Evolutionary conservation across 2,113 vertebrate genomes (phyloP), one percentile per base, ranked within the genome.

Genomic region (Eulemur rufifrons): DNA sequence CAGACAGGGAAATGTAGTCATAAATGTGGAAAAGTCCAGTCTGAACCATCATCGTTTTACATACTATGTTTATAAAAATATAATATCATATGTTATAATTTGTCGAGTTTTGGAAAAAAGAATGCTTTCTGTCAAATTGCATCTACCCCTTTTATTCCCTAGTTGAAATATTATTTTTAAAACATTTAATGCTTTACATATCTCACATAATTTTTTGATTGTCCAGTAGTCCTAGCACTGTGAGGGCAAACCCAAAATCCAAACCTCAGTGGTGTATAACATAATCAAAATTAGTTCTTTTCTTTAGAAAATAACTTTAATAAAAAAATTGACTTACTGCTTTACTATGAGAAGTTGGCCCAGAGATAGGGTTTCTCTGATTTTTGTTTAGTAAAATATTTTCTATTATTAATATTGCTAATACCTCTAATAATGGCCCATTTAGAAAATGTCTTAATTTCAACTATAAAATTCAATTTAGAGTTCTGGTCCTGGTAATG

Each of bases 151-250:
- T 68, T 92, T 78, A 63, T 61, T 47, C 29, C 20, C 68, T 63
- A 47, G 14, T 84, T 78, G 32, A 94, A 71, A 95, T 39, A 8
- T 74, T 86, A 78, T 39, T 95, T 89, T 96, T 80, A 80, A 88
- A 84, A 71, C 39, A 18, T 78, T 87, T 83, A 50, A 85, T 92
- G n/a, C 45, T 23, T 92, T 88, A 64, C 20, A 64, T 96, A 88
- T 63, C 83, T 95, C 61, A 89, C 25, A n/a, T 71, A 84, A 84
- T 84, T 71, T 85, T 71, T 84, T 94, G 8, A 56, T 92, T 80
- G 14, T 47, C 90, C 45, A 39, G 6, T 39, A 64, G 63, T 54
- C 52, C 52, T 20, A 34, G 5, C n/a, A 63, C 42, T 52, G 54
- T 32, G 25, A 94, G 63, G 63, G 47, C 84, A 94, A 87, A 71